phyloP scores from a whole-genome alignment of 2,888 invertebrate species.

The Nebria salina region DNA sequence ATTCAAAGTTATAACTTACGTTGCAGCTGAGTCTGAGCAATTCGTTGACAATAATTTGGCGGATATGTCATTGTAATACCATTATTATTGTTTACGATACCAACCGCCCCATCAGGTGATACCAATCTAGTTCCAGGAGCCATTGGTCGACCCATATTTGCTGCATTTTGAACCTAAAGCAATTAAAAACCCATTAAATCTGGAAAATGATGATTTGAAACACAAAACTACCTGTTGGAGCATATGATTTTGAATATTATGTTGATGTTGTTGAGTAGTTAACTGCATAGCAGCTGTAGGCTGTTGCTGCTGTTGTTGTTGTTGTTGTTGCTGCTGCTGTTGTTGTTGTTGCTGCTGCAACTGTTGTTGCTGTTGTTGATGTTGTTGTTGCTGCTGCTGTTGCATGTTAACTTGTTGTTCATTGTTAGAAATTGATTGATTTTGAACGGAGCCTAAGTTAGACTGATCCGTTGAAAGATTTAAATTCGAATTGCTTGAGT shows the following conservation, averaged over 20 bases:
- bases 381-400: slow-evolving; percentile 49
- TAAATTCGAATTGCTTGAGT: background rate
- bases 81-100: slow-evolving; percentile 73
- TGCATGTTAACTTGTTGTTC: slow-evolving; percentile 52
- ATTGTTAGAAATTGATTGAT: background rate
- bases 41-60: slow-evolving; percentile 61
- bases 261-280: slow-evolving; percentile 53
- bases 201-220: background rate
- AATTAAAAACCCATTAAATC: slow-evolving; percentile 25
- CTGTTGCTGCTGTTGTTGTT: slow-evolving; percentile 49
- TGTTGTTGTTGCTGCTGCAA: background rate
- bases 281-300: slow-evolving; percentile 50
- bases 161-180: slow-evolving; percentile 71
- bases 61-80: slow-evolving; percentile 67
- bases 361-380: background rate
- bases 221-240: slow-evolving; percentile 61
- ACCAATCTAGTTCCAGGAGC: slow-evolving; percentile 66
- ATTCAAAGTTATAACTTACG: slow-evolving; percentile 53
- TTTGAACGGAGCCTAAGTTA: background rate
- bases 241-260: slow-evolving; percentile 67
- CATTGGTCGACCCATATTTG: slow-evolving; percentile 68
- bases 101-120: slow-evolving; percentile 72
- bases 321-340: slow-evolving; percentile 49
- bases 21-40: slow-evolving; percentile 55
- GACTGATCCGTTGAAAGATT: background rate